phyloP scores from a whole-genome alignment of 2,113 vertebrate genomes.

The Eonycteris spelaea region DNA sequence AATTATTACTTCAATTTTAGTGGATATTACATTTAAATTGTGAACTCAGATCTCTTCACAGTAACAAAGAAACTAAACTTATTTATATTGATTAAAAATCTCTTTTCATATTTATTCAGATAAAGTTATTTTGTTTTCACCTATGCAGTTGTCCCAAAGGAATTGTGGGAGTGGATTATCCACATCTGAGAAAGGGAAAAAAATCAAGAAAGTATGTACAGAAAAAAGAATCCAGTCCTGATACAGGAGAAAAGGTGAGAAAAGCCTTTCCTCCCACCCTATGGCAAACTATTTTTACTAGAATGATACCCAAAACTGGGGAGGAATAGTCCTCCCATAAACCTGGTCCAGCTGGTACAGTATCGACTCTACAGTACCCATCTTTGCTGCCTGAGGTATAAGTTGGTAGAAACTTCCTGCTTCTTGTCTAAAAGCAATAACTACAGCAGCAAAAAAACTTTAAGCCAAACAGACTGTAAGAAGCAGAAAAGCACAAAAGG shows the following conservation, averaged over 20 bases:
- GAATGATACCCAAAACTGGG: not conserved
- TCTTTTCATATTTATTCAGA: not conserved
- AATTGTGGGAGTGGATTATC: not conserved
- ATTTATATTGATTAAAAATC: not conserved
- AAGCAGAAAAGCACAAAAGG: not conserved
- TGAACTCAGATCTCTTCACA: not conserved
- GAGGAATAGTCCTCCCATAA: not conserved
- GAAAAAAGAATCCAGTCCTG: not conserved
- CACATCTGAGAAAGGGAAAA: not conserved
- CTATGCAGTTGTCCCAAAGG: not conserved
- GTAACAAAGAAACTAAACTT: slow-evolving; percentile 24
- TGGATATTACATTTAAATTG: not conserved
- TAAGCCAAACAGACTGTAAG: not conserved
- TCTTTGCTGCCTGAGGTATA: not conserved
- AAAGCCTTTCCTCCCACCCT: not conserved
- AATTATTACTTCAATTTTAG: not conserved
- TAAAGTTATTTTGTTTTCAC: not conserved
- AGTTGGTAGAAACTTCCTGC: not conserved
- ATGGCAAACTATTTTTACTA: not conserved
- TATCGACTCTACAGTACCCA: not conserved
- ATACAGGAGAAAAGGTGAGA: not conserved
- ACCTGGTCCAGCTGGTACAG: not conserved
- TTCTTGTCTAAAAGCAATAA: not conserved
- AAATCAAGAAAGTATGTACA: not conserved
- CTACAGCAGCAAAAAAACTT: not conserved